Evolutionary conservation across 2,113 vertebrate genomes (phyloP), one percentile per base, ranked within the genome.

Genomic region (Lepus americanus): DNA sequence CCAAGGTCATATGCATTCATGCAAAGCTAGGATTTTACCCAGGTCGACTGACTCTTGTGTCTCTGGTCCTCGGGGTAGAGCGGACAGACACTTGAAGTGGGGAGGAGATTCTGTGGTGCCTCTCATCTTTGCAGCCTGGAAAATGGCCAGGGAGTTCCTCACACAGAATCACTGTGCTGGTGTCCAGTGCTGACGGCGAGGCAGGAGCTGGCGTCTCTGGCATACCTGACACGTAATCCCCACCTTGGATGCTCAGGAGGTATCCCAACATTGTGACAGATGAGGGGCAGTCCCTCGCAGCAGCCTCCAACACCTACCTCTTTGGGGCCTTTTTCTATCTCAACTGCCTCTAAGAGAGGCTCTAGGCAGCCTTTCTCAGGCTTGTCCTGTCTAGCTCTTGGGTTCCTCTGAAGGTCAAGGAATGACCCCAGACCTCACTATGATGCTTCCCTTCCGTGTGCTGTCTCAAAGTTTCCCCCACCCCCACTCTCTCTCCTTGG

Each of bases 1-100:
- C 14, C 5, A 13, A 85, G 17, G 11, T 59, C n/a, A 36, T 3
- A 53, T 1, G 12, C 23, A 49, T 66, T 84, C 64, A 29, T 16
- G 39, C 44, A 79, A 23, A 88, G 12, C 61, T 91, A 51, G 29
- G 29, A 73, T 91, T 92, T 87, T 87, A 76, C 61, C n/a, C 17
- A 36, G 27, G 51, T 83, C 49, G 81, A 9, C 39, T 61, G 49
- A 89, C 44, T 70, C 14, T 17, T 51, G 22, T 25, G 5, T 94
- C 53, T 94, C 25, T 22, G 20, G n/a, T 77, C 61, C 27, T 86
- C 70, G 49, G 49, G 29, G 22, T 51, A 20, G 14, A 53, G 36
- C 31, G 64, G 31, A 69, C 49, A n/a, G 72, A 87, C 33, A n/a
- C 19, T 29, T 27, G 59, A 96, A 72, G 39, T 9, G 49, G 59